phyloP scores from a whole-genome alignment of 1,140 invertebrate species.

The Procambarus virginalis region DNA sequence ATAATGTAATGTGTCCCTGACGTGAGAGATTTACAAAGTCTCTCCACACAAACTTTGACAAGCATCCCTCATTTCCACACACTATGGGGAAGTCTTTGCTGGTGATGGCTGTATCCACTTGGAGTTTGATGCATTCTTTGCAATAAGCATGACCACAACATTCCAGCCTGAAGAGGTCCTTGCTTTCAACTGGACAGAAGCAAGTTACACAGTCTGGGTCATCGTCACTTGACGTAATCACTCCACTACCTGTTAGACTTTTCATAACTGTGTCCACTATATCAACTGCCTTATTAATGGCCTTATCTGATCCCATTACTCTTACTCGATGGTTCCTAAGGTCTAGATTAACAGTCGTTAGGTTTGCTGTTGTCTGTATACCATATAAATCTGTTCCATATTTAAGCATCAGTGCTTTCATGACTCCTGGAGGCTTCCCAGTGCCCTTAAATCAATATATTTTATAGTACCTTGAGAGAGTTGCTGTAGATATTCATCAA shows the following conservation, averaged over 20 bases:
- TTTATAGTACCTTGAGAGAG: slow-evolving; percentile 3
- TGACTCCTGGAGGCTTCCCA: slow-evolving; percentile 17
- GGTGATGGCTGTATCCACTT: slow-evolving; percentile 36
- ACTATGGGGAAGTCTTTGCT: slow-evolving; percentile 20
- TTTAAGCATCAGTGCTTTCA: slow-evolving; percentile 40
- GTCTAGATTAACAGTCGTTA: slow-evolving; percentile 14
- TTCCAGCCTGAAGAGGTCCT: slow-evolving; percentile 23
- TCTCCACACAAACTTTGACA: slow-evolving; percentile 5
- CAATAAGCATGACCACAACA: slow-evolving; percentile 40
- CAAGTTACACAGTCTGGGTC: slow-evolving; percentile 26
- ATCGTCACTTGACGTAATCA: not conserved
- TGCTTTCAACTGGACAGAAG: slow-evolving; percentile 18
- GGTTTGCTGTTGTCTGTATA: not conserved
- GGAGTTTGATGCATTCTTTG: slow-evolving; percentile 20
- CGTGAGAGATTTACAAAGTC: slow-evolving; percentile 46
- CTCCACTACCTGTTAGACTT: not conserved
- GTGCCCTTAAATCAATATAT: slow-evolving; percentile 1
- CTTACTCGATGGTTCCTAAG: slow-evolving; percentile 25
- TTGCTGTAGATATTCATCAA: slow-evolving; percentile 2
- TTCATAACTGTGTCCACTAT: not conserved
- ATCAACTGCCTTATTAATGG: slow-evolving; percentile 24
- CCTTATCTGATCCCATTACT: not conserved
- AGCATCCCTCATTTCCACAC: slow-evolving; percentile 26
- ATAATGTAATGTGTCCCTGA: not conserved
- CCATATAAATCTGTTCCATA: slow-evolving; percentile 5